A percentile compares a stretch with the other conserved stretches of the same genome.
These are phyloP conservation scores for Slavum lentiscoides DNA, from an alignment of 2,888 invertebrate genomes.

Conservation along the genomic window DNA sequence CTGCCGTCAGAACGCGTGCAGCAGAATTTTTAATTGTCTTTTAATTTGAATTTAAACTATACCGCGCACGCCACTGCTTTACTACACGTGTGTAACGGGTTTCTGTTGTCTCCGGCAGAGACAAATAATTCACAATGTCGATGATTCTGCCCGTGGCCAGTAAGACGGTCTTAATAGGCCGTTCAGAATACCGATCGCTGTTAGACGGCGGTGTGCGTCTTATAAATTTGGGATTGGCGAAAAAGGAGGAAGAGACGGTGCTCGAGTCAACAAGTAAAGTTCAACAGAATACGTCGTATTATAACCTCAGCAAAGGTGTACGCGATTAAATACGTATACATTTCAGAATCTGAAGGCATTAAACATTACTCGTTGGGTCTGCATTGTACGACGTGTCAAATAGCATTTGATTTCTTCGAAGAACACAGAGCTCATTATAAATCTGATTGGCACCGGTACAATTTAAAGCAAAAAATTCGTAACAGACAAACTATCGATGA, in stretches of 20 bases:
- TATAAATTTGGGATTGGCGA: slow-evolving; percentile 20
- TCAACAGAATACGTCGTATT: too few species aligned
- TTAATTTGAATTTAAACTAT: too few species aligned
- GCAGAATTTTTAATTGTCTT: too few species aligned
- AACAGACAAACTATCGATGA: slow-evolving; percentile 65
- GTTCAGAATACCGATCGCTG: slow-evolving; percentile 11
- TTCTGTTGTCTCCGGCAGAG: too few species aligned
- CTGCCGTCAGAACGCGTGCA: too few species aligned
- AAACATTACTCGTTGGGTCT: slow-evolving; percentile 27
- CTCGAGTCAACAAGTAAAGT: slow-evolving; percentile 5
- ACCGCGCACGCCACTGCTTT: too few species aligned
- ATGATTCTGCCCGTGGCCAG: slow-evolving; percentile 14
- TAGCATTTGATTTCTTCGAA: slow-evolving; percentile 33
- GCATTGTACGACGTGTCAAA: slow-evolving; percentile 39
- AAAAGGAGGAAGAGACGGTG: slow-evolving; percentile 6
- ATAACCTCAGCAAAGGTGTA: too few species aligned
- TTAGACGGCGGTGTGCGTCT: slow-evolving; percentile 17
- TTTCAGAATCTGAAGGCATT: slow-evolving; percentile 6
- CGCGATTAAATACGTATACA: not conserved
- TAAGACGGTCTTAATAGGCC: slow-evolving; percentile 35
- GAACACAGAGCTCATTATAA: slow-evolving; percentile 77
- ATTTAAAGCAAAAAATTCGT: slow-evolving; percentile 73
- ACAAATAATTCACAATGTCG: not conserved
- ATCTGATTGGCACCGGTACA: slow-evolving; percentile 83
- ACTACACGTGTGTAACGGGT: too few species aligned